Evolutionary conservation across 1,140 invertebrate genomes (phyloP), one percentile per base, ranked within the genome.

Genomic region (Trinorchestia longiramus): DNA sequence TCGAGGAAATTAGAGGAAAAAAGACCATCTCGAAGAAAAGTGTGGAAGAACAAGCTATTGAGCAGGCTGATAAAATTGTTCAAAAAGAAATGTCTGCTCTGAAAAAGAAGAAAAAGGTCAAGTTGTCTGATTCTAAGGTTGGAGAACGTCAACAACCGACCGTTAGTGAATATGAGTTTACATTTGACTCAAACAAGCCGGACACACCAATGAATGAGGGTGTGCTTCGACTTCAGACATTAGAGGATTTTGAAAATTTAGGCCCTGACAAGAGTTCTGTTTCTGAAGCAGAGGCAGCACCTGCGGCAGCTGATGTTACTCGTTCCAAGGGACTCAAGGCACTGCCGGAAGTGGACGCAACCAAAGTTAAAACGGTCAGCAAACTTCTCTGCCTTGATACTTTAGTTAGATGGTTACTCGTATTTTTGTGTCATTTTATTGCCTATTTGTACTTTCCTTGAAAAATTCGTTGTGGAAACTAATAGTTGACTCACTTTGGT

Each of bases 191-290:
- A 11, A 23, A 94, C 17, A 94, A 94, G 92, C 44, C 44, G 36
- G 92, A 94, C 44, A 43, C 41, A 15, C 92, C 92, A 4, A 42
- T 94, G 43, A 43, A 94, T 47, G 92, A 94, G 44, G 92, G 92
- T 28, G 92, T 43, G 6, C 41, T 45, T n/a, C 41, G 92, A 45
- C 92, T 94, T 8, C 44, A 40, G 40, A 47, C 92, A 1, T 45
- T 94, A 11, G 92, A 94, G 43, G 92, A 94, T 43, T 94, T 43
- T n/a, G 92, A 94, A 0, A 94, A 94, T 94, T 47, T 94, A n/a
- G 92, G 92, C 40, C 19, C 44, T 47, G 92, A 94, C 36, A 47
- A 44, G 43, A 94, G 43, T 15, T 47, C 92, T 23, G 43, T 44
- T 44, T 17, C 92, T 43, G 43, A 42, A 43, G 88, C 36, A 6